phyloP scores from a whole-genome alignment of 2,797 vertebrate genomes.

The Arrhamphus sclerolepis region DNA sequence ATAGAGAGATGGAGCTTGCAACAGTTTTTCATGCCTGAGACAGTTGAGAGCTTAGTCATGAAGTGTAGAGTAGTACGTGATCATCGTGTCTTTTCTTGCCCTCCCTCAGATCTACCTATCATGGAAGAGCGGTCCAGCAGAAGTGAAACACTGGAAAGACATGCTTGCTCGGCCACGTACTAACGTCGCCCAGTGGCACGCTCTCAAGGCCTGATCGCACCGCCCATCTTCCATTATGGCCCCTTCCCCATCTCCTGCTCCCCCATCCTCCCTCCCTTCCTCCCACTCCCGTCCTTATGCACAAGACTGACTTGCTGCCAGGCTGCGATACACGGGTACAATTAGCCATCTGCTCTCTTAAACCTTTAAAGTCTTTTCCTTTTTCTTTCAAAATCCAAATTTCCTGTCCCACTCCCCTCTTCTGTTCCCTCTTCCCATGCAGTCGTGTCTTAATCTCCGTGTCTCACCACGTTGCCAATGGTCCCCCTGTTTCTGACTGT shows the following conservation, averaged over 20 bases:
- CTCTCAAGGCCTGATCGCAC: slow-evolving; percentile 92
- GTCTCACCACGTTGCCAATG: slow-evolving; percentile 46
- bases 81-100: background rate
- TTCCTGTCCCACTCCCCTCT: slow-evolving; percentile 35
- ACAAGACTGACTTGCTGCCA: slow-evolving; percentile 87
- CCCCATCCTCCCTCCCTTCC: slow-evolving; percentile 6
- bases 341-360: slow-evolving; percentile 86
- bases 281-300: slow-evolving; percentile 82
- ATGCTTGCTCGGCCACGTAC: slow-evolving; percentile 96
- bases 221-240: slow-evolving; percentile 60
- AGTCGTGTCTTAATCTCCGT: slow-evolving; percentile 41
- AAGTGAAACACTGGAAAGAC: slow-evolving; percentile 99
- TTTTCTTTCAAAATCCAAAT: slow-evolving; percentile 52
- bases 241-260: slow-evolving; percentile 37
- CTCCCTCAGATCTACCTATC: slow-evolving; percentile 92
- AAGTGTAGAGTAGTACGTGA: background rate
- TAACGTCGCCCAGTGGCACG: slow-evolving; percentile 97
- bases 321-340: slow-evolving; percentile 88
- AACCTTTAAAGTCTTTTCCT: slow-evolving; percentile 78
- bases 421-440: slow-evolving; percentile 35
- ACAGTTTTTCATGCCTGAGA: background rate
- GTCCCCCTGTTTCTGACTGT: slow-evolving; percentile 66
- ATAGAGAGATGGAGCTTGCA: background rate
- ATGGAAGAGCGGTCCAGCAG: slow-evolving; percentile 97
- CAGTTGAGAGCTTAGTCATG: background rate